A percentile compares a stretch with the other conserved stretches of the same genome.
Conservation (phyloP, 2,797 vertebrate species). For the Erethizon dorsatum region DNA sequence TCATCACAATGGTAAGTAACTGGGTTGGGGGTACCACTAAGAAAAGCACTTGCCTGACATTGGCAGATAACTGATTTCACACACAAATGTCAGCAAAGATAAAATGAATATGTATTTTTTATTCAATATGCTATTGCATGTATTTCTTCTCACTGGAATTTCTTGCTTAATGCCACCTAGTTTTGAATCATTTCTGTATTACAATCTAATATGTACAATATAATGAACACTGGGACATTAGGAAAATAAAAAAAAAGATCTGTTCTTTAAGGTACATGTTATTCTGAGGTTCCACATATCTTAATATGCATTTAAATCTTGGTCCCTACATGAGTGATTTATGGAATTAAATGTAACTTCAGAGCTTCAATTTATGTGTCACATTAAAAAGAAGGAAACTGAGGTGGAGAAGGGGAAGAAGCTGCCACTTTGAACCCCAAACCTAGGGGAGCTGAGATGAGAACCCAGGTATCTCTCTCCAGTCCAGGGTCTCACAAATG, state of each 20-base stretch:
- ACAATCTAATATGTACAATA: background rate
- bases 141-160: background rate
- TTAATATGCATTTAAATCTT: background rate
- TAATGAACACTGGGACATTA: background rate
- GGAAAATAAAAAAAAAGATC: background rate
- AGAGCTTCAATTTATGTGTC: too few species aligned
- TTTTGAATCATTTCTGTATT: background rate
- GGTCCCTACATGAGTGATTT: background rate
- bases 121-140: background rate
- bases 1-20: background rate
- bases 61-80: background rate
- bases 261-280: background rate
- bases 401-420: background rate
- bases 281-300: too few species aligned
- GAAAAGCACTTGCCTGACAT: background rate
- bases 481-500: background rate
- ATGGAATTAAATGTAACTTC: background rate
- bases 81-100: background rate
- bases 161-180: background rate
- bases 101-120: background rate
- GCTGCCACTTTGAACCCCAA: background rate
- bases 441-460: background rate
- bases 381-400: background rate
- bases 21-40: background rate
- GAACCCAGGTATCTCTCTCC: background rate